These are phyloP conservation scores for Aptenodytes forsteri DNA, from an alignment of 2,113 vertebrate genomes.

Conservation along the genomic window DNA sequence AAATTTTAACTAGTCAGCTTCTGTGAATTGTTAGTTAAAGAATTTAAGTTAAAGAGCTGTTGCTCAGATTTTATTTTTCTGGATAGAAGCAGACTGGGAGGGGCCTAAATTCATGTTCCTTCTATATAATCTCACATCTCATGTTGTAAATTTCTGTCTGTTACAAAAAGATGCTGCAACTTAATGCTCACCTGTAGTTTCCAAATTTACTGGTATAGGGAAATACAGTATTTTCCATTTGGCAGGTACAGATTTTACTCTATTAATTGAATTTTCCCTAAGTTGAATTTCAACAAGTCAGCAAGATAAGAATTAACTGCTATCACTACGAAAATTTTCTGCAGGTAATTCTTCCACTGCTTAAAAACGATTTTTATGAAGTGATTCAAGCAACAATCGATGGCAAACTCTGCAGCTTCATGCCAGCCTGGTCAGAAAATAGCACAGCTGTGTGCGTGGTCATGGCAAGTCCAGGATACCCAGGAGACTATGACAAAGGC, in stretches of 20 bases:
- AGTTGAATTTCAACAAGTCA: background rate
- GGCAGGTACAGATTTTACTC: background rate
- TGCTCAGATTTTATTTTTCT: background rate
- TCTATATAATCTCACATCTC: background rate
- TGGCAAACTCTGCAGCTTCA: conserved; percentile 74
- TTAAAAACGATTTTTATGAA: conserved; percentile 86
- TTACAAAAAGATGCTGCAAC: background rate
- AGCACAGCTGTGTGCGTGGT: conserved; percentile 84
- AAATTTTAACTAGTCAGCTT: background rate
- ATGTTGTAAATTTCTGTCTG: background rate
- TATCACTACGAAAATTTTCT: background rate
- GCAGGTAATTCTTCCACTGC: conserved; percentile 85
- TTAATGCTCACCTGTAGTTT: background rate
- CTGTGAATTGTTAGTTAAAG: background rate
- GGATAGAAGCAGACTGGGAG: background rate
- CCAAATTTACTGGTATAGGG: background rate
- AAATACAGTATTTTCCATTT: background rate
- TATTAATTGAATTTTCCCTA: background rate
- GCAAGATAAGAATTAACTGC: background rate
- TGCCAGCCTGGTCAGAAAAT: conserved; percentile 79
- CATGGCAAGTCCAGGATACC: conserved; percentile 86
- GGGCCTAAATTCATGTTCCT: background rate
- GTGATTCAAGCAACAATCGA: conserved; percentile 79
- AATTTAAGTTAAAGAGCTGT: background rate
- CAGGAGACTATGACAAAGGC: conserved; percentile 78